These are phyloP conservation scores for Zaprionus tsacasi DNA, from an alignment of 1,140 invertebrate genomes.

Conservation along the genomic window DNA sequence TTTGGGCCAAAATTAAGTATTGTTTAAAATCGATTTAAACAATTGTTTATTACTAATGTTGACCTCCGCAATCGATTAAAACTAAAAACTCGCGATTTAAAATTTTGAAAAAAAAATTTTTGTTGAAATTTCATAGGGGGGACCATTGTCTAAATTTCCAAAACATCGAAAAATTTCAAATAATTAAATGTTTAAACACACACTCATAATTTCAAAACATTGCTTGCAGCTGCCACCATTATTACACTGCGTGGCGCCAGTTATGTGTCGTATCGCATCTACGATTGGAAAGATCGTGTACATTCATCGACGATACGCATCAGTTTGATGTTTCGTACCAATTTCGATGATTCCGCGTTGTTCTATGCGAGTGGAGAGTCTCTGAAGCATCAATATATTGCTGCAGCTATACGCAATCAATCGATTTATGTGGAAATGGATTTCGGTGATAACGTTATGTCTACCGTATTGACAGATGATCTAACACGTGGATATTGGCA, in stretches of 20 bases:
- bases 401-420: constrained; percentile 91
- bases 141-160: no score
- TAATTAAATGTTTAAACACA: no score
- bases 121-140: no score
- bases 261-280: constrained; percentile 95
- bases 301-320: constrained; percentile 94
- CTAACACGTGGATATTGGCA: constrained; percentile 93
- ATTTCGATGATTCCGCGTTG: constrained; percentile 93
- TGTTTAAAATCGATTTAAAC: no score
- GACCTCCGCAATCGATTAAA: no score
- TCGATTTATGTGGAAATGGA: constrained; percentile 92
- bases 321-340: constrained; percentile 94
- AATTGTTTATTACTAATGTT: no score
- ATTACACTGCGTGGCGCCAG: constrained; percentile 95
- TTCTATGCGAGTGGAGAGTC: constrained; percentile 95
- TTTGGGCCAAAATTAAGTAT: no score
- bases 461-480: constrained; percentile 88
- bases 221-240: constrained; percentile 90
- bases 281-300: constrained; percentile 95
- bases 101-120: no score
- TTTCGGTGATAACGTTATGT: constrained; percentile 91
- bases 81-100: no score
- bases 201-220: no score
- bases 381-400: constrained; percentile 91
- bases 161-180: no score